Evolutionary conservation across 2,113 vertebrate species (phyloP).

Genomic region (Sinocyclocheilus rhinocerous): DNA sequence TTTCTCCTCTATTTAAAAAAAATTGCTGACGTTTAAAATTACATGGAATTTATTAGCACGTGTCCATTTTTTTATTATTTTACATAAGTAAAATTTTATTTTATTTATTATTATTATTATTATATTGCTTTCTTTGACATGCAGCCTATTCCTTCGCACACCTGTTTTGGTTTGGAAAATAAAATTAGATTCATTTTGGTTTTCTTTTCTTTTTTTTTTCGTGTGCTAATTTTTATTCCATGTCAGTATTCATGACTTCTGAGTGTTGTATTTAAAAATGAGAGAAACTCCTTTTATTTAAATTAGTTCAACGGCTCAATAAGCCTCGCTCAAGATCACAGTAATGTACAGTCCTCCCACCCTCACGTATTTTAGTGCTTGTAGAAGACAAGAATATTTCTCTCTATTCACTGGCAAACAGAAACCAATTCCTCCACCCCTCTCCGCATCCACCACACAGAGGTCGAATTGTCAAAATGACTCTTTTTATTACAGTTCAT

Average conservation of each 20-base stretch:
- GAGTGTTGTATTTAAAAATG: not conserved
- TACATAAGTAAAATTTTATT: not conserved
- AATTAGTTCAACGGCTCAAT: slow-evolving; percentile 17
- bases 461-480: slow-evolving; percentile 95
- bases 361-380: slow-evolving; percentile 20
- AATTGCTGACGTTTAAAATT: not conserved
- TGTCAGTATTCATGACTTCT: not conserved
- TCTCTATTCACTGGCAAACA: slow-evolving; percentile 85
- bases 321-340: not conserved
- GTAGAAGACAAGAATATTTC: slow-evolving; percentile 52
- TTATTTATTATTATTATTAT: not conserved
- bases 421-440: slow-evolving; percentile 79
- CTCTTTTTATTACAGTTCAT: slow-evolving; percentile 99
- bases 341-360: slow-evolving; percentile 13
- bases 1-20: not conserved
- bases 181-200: not conserved
- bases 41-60: not conserved
- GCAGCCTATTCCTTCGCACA: not conserved
- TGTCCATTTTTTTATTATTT: not conserved
- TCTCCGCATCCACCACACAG: slow-evolving; percentile 69
- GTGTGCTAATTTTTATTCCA: slow-evolving; percentile 39
- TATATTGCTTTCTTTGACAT: not conserved
- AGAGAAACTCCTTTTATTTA: not conserved
- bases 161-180: not conserved
- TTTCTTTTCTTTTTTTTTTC: not conserved